Evolutionary conservation across 2,888 invertebrate species (phyloP).

Genomic region (Diaprepes abbreviatus): DNA sequence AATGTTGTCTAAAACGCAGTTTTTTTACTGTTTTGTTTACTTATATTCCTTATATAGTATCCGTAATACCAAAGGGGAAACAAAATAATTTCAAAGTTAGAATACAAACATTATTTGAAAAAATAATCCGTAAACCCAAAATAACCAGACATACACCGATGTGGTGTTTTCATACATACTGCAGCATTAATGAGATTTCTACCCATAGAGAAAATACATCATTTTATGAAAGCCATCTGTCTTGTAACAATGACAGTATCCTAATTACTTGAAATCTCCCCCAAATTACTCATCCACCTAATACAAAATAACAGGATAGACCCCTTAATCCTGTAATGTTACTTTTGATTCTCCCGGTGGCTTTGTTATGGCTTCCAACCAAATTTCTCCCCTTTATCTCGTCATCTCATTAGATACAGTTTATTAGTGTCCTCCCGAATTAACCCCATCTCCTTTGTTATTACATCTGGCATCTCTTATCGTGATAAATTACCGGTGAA

Average conservation of each 20-base stretch:
- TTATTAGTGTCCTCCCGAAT: slow-evolving; percentile 28
- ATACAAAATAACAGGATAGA: slow-evolving; percentile 30
- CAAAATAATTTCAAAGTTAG: too few relatives aligned
- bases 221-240: slow-evolving; percentile 44
- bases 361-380: slow-evolving; percentile 32
- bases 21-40: too few relatives aligned
- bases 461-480: slow-evolving; percentile 25
- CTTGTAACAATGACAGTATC: slow-evolving; percentile 46
- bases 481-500: slow-evolving; percentile 24
- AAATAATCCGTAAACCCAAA: too few relatives aligned
- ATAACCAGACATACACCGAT: too few relatives aligned
- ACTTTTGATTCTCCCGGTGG: slow-evolving; percentile 44
- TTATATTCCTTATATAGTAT: too few relatives aligned
- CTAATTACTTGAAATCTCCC: slow-evolving; percentile 53
- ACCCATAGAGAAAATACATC: slow-evolving; percentile 28
- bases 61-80: too few relatives aligned
- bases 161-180: slow-evolving; percentile 11
- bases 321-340: slow-evolving; percentile 38
- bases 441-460: slow-evolving; percentile 20
- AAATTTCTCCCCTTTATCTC: slow-evolving; percentile 37
- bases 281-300: slow-evolving; percentile 53
- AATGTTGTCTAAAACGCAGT: too few relatives aligned
- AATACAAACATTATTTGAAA: too few relatives aligned
- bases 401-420: slow-evolving; percentile 37
- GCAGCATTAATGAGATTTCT: slow-evolving; percentile 34